Conservation (phyloP, 2,888 invertebrate species). For the Willowsia nigromaculata region DNA sequence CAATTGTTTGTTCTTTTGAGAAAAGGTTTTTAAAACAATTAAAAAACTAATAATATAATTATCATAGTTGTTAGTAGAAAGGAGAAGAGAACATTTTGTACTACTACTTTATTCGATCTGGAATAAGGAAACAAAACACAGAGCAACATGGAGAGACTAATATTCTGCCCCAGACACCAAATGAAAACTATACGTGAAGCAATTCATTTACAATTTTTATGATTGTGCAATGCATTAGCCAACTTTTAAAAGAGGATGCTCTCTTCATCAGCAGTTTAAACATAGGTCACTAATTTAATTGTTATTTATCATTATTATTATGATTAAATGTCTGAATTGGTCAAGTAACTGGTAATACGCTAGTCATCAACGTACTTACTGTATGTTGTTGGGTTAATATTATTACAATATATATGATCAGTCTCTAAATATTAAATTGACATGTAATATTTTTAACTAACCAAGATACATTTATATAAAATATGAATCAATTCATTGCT, state of each 20-base stretch:
- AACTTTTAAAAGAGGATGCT: not conserved
- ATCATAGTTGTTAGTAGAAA: not conserved
- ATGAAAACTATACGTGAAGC: not conserved
- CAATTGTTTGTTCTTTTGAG: not conserved
- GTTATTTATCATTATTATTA: not conserved
- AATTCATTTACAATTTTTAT: not conserved
- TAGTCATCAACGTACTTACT: conserved; percentile 1
- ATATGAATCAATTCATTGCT: conserved; percentile 60
- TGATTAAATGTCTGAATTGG: conserved; percentile 27
- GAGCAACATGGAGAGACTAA: conserved; percentile 68
- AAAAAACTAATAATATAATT: not conserved
- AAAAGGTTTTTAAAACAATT: not conserved
- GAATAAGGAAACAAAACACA: conserved; percentile 39
- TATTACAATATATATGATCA: not conserved
- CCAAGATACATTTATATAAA: conserved; percentile 27
- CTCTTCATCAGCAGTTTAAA: not conserved
- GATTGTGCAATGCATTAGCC: not conserved
- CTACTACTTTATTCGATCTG: conserved; percentile 24
- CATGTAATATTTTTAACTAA: conserved; percentile 27
- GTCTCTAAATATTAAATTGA: not conserved
- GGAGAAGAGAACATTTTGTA: conserved; percentile 18
- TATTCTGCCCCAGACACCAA: conserved; percentile 48
- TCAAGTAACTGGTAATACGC: conserved; percentile 12
- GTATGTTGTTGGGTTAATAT: not conserved
- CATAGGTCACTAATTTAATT: not conserved